Conservation (phyloP, 2,113 vertebrate genomes). For the Cyprinodon brontotheroides region DNA sequence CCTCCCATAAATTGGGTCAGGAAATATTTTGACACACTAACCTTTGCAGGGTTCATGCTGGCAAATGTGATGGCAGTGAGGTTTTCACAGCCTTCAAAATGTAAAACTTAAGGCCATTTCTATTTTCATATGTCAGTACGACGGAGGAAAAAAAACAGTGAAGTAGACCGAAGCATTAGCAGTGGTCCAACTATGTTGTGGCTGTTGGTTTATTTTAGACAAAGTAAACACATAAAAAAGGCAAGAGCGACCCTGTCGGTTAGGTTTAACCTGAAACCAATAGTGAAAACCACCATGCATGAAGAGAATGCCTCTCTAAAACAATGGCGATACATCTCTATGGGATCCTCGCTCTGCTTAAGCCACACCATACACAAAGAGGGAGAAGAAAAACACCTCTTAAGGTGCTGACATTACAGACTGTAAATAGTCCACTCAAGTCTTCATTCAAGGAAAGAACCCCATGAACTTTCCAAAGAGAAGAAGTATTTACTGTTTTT, state of each 20-base stretch:
- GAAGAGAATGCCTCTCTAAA: conserved; percentile 67
- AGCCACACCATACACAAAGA: conserved; percentile 42
- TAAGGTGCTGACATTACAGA: conserved; percentile 65
- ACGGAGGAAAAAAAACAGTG: conserved; percentile 68
- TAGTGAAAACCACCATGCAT: conserved; percentile 71
- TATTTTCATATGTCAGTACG: conserved; percentile 70
- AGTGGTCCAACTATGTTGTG: conserved; percentile 71
- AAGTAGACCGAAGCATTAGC: conserved; percentile 62
- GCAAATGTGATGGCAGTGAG: conserved; percentile 52
- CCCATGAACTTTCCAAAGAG: conserved; percentile 60
- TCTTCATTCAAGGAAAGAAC: conserved; percentile 55
- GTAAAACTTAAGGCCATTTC: conserved; percentile 58
- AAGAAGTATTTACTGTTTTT: conserved; percentile 72
- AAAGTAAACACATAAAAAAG: conserved; percentile 75
- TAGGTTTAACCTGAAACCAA: conserved; percentile 66
- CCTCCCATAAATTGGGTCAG: conserved; percentile 55
- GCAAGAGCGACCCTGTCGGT: conserved; percentile 60
- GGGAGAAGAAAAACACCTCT: conserved; percentile 34
- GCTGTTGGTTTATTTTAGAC: conserved; percentile 76
- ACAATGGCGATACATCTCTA: conserved; percentile 66
- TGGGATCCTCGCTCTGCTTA: conserved; percentile 49
- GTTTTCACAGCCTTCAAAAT: conserved; percentile 56
- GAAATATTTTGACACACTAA: conserved; percentile 69
- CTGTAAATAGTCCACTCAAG: conserved; percentile 57
- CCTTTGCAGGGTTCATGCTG: conserved; percentile 58